phyloP scores from a whole-genome alignment of 2,113 vertebrate species.

The Tetrao urogallus region DNA sequence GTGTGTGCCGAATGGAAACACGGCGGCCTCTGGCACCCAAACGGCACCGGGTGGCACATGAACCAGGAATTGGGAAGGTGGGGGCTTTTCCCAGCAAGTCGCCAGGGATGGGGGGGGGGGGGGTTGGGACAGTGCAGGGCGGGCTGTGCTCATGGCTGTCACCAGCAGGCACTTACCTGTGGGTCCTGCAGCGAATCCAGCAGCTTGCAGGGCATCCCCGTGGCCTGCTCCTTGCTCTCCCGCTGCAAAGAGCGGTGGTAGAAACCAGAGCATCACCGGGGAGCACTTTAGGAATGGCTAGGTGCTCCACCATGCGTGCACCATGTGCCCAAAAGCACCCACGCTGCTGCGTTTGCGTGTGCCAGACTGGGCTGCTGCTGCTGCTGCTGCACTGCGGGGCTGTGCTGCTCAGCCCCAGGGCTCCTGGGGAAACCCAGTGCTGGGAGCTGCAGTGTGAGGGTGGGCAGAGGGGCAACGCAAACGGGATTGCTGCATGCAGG shows the following conservation, averaged over 20 bases:
- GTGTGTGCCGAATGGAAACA: not conserved
- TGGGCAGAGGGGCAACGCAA: not conserved
- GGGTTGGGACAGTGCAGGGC: not conserved
- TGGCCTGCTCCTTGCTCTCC: not conserved
- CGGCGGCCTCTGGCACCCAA: conserved; percentile 5
- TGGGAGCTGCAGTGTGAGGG: not conserved
- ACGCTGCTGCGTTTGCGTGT: not conserved
- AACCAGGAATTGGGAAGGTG: not conserved
- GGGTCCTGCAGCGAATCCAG: rapidly evolving
- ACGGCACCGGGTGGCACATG: not conserved
- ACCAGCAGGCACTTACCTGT: not conserved
- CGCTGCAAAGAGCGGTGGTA: not conserved
- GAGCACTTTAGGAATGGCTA: rapidly evolving
- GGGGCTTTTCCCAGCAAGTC: rapidly evolving
- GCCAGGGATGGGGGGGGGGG: rapidly evolving
- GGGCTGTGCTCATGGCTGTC: not conserved
- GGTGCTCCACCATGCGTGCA: rapidly evolving
- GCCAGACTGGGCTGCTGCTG: not conserved
- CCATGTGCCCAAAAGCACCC: rapidly evolving
- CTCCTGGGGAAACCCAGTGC: not conserved
- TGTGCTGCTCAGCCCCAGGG: not conserved
- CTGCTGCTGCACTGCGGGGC: rapidly evolving
- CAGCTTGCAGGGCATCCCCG: rapidly evolving
- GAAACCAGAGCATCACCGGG: not conserved
- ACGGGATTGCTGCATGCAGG: not conserved